Evolutionary conservation across 2,888 invertebrate genomes (phyloP).

Genomic region (Heteropelma amictum): DNA sequence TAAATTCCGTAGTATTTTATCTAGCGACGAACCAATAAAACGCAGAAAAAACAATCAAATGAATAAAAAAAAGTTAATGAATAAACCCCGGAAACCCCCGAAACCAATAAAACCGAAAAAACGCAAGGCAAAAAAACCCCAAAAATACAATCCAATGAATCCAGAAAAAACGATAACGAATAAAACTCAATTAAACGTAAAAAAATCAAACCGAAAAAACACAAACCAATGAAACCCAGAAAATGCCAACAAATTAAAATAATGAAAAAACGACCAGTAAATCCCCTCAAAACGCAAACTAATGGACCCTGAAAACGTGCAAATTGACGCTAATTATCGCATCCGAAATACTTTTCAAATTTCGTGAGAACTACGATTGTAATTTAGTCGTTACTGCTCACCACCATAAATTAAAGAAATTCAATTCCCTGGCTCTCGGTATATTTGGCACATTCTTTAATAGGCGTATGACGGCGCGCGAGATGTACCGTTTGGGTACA

Average conservation of each 20-base stretch:
- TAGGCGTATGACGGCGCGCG: slow-evolving; percentile 8
- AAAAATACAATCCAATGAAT: background rate
- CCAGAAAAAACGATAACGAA: background rate
- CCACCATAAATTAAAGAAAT: background rate
- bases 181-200: background rate
- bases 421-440: background rate
- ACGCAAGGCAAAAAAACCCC: background rate
- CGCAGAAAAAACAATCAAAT: background rate
- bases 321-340: background rate
- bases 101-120: background rate
- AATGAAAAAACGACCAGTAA: background rate
- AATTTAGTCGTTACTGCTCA: background rate
- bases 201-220: background rate
- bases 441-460: background rate
- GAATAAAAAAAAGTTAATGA: background rate
- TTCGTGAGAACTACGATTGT: background rate
- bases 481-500: slow-evolving; percentile 5
- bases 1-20: background rate
- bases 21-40: background rate
- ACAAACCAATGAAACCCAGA: background rate
- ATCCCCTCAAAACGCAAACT: background rate
- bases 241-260: background rate
- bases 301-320: background rate
- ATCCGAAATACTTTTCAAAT: background rate
- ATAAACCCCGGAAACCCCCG: too few relatives aligned